Evolutionary conservation across 1,140 invertebrate species (phyloP).

Genomic region (Penaeus japonicus): DNA sequence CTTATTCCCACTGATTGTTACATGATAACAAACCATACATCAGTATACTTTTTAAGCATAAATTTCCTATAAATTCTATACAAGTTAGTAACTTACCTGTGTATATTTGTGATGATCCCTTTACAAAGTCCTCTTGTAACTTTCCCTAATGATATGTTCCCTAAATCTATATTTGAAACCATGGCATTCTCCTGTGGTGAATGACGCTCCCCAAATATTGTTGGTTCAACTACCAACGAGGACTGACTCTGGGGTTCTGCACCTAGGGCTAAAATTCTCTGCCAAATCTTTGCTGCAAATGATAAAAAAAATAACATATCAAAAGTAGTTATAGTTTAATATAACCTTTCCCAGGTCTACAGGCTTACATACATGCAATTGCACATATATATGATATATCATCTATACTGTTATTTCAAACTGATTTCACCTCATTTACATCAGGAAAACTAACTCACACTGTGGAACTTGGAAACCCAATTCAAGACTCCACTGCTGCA

Average conservation of each 20-base stretch:
- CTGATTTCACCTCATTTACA: background rate
- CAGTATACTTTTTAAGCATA: background rate
- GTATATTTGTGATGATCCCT: conserved; percentile 81
- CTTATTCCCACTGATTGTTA: too few species aligned
- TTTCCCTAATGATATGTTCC: conserved; percentile 77
- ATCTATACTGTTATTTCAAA: too few species aligned
- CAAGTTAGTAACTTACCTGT: conserved; percentile 67
- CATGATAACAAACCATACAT: too few species aligned
- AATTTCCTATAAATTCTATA: background rate
- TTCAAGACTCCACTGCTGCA: conserved; percentile 83
- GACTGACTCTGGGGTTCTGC: conserved; percentile 68
- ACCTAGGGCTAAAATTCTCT: conserved; percentile 72
- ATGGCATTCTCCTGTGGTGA: conserved; percentile 73
- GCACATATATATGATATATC: too few species aligned
- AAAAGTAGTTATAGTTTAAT: background rate
- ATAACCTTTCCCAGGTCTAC: background rate
- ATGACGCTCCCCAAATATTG: conserved; percentile 82
- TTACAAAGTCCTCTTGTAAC: conserved; percentile 79
- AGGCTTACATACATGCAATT: too few species aligned
- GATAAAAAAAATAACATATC: conserved; percentile 42
- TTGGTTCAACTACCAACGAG: conserved; percentile 66
- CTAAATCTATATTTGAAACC: conserved; percentile 75
- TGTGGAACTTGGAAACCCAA: conserved; percentile 79
- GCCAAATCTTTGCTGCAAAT: conserved; percentile 78
- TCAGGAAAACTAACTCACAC: conserved; percentile 64